Evolutionary conservation across 53 echinoderm and acorn worm genomes (phyloP).

Genomic region (Paracentrotus lividus): DNA sequence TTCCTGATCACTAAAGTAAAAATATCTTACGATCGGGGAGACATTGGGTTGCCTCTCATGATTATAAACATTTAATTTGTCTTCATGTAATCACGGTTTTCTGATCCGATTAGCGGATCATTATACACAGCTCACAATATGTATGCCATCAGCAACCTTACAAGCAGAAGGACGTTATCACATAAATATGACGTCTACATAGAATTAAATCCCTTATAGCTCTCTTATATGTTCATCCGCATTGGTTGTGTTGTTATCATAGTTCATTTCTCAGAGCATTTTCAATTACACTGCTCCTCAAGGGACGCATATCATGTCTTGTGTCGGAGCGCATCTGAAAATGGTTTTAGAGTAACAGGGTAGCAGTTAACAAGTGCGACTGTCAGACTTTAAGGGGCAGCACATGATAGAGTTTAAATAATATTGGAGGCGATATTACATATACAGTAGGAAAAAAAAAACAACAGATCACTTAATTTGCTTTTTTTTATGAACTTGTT

Average conservation of each 20-base stretch:
- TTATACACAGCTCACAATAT: neutral
- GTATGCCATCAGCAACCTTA: too few relatives aligned
- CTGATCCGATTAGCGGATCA: neutral
- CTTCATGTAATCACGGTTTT: neutral
- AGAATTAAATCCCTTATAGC: too few relatives aligned
- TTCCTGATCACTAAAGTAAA: neutral
- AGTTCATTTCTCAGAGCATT: slow-evolving; percentile 56
- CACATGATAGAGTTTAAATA: neutral
- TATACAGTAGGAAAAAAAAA: neutral
- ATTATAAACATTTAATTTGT: neutral
- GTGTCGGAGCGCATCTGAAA: slow-evolving; percentile 24
- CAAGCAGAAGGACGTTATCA: too few relatives aligned
- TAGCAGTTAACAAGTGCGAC: neutral
- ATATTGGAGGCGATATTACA: neutral
- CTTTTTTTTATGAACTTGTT: neutral
- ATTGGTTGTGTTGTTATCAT: slow-evolving; percentile 17
- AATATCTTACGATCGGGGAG: neutral
- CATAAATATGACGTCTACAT: too few relatives aligned
- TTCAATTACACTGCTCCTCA: slow-evolving; percentile 38
- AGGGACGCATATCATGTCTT: slow-evolving; percentile 40
- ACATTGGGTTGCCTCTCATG: neutral
- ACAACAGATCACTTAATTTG: neutral
- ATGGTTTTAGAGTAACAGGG: neutral
- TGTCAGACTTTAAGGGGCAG: neutral
- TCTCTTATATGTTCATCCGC: neutral